Evolutionary conservation across 2,113 vertebrate genomes (phyloP), one percentile per base, ranked within the genome.

Genomic region (Rissa tridactyla): DNA sequence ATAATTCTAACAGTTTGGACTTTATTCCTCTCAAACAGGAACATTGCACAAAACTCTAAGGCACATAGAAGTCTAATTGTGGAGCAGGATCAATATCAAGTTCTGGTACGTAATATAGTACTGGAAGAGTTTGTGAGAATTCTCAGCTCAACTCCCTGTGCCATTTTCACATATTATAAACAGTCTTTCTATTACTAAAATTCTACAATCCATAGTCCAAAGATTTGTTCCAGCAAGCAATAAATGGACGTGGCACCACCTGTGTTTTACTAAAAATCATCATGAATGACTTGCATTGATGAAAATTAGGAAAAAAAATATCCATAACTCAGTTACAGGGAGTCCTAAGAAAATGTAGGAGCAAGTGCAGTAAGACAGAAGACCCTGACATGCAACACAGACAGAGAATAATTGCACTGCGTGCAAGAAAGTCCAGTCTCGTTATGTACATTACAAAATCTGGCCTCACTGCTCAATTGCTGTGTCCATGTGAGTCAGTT

Each of bases 361-460:
- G 19, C 64, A 82, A 71, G 47, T 44, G 46, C 15, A 57, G 52
- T 52, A 44, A 71, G 66, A 47, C 26, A 86, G 52, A 61, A 66
- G 61, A 40, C 30, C 15, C 38, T 36, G 42, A 38, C 54, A 54
- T 0, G 8, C 42, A 77, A 64, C 13, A 75, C 20, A 77, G 42
- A 32, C 29, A 83, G 21, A 73, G 68, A 69, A 82, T 20, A 83
- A 89, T 49, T 36, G 26, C 15, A 51, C 11, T 42, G 49, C 49
- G 6, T 14, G 13, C 12, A 27, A 44, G 34, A 8, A 62, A 86
- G 38, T 34, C 18, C 52, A 36, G 20, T 49, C 38, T 89, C 4
- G 0, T 64, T 5, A 32, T 3, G 8, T 4, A 8, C 0, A 1
- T n/a, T 76, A 21, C 34, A 68, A 80, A 82, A 54, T 23, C 42